Conservation (phyloP, 2,113 vertebrate species). For the Tyrannus savana region DNA sequence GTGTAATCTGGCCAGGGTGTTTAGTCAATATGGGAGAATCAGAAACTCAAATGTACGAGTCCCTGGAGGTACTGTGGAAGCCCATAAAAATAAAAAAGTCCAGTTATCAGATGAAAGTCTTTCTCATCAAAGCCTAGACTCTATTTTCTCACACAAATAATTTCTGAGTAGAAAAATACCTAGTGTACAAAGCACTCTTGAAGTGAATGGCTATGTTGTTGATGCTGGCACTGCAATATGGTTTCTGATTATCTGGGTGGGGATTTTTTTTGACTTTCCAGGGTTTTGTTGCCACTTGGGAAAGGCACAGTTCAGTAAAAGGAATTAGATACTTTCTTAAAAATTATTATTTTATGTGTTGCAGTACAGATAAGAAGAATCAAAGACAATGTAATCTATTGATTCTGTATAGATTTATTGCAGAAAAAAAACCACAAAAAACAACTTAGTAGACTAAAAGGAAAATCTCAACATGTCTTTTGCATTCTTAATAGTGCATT, state of each 20-base stretch:
- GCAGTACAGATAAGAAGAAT: neutral
- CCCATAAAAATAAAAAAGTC: neutral
- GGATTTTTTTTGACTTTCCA: neutral
- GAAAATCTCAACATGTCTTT: neutral
- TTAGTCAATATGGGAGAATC: neutral
- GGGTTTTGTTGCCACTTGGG: neutral
- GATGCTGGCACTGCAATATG: neutral
- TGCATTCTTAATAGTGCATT: neutral
- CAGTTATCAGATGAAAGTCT: neutral
- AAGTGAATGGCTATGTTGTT: neutral
- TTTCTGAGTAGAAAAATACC: neutral
- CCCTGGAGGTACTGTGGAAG: neutral
- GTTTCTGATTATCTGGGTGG: neutral
- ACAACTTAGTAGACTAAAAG: neutral
- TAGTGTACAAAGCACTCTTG: neutral
- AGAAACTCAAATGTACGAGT: rapidly evolving
- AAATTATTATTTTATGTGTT: neutral
- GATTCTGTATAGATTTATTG: neutral
- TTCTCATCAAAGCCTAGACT: neutral
- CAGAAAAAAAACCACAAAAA: neutral
- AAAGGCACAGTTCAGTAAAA: neutral
- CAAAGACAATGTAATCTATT: neutral
- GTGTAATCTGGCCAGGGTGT: neutral
- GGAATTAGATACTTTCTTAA: neutral
- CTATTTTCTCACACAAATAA: neutral